Percentiles rank a stretch among this genome's conserved stretches.
These are phyloP conservation scores for Dendrocincla fuliginosa DNA, from an alignment of 2,797 vertebrate species.

Conservation along the genomic window DNA sequence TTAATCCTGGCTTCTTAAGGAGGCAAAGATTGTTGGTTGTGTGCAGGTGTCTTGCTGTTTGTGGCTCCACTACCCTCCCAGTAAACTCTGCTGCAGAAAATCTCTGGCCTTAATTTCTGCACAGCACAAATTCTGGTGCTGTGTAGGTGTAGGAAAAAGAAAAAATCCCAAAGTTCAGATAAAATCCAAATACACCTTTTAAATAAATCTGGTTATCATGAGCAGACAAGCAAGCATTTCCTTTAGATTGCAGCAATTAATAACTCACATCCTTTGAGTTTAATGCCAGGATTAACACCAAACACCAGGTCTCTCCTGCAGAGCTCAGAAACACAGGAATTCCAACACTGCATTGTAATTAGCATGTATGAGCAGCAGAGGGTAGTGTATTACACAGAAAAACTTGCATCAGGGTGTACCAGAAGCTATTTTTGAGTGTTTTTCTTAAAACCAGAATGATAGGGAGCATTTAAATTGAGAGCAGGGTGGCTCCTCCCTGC, in stretches of 20 bases:
- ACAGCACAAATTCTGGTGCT: not conserved
- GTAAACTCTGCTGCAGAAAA: not conserved
- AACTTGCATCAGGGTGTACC: fast-evolving
- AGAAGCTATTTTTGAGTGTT: not conserved
- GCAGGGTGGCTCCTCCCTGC: not conserved
- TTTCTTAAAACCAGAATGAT: not conserved
- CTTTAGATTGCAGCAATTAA: not conserved
- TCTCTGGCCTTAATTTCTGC: not conserved
- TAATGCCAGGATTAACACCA: not conserved
- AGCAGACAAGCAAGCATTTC: not conserved
- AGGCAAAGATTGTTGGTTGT: not conserved
- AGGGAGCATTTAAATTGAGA: not conserved
- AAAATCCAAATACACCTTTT: not conserved
- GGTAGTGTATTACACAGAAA: slow-evolving; percentile 34
- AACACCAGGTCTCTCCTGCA: fast-evolving
- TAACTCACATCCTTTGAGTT: not conserved
- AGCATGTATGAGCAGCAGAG: slow-evolving; percentile 38
- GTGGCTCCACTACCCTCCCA: not conserved
- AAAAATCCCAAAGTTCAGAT: not conserved
- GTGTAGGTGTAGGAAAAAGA: not conserved
- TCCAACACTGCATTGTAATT: not conserved
- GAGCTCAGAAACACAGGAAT: not conserved
- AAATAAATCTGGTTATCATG: not conserved
- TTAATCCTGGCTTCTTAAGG: not conserved
- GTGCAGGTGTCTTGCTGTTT: not conserved